These are phyloP conservation scores for Hirudo medicinalis DNA, from an alignment of 1,140 invertebrate genomes.

Conservation along the genomic window DNA sequence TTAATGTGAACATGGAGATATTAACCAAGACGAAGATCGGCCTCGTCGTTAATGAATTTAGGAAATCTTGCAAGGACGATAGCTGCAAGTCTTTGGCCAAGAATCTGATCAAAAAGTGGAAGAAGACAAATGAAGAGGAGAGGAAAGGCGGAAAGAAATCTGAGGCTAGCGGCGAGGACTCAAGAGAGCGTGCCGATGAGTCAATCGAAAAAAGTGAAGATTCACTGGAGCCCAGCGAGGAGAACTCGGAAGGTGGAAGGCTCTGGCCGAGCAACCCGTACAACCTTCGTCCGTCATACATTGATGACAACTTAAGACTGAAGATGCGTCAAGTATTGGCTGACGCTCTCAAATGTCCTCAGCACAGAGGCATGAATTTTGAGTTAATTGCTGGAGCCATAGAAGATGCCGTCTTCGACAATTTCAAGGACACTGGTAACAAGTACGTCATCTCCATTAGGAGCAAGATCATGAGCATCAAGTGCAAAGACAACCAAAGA, in stretches of 20 bases:
- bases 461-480: conserved; percentile 85
- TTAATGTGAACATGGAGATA: conserved; percentile 13
- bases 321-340: conserved; percentile 81
- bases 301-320: conserved; percentile 51
- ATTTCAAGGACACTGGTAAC: conserved; percentile 83
- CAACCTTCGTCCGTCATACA: conserved; percentile 4
- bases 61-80: conserved; percentile 87
- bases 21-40: conserved; percentile 79
- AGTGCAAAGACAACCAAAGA: conserved; percentile 80
- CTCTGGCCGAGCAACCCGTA: neutral
- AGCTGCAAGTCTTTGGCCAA: conserved; percentile 86
- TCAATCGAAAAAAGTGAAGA: too few relatives aligned
- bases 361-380: conserved; percentile 38
- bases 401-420: conserved; percentile 56
- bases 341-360: conserved; percentile 54
- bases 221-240: neutral
- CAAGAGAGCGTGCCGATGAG: too few relatives aligned
- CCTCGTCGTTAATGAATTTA: conserved; percentile 91
- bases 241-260: neutral
- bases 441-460: conserved; percentile 89
- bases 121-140: conserved; percentile 48
- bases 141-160: conserved; percentile 54
- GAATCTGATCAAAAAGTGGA: conserved; percentile 93
- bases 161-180: neutral
- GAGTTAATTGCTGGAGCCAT: conserved; percentile 43